Conservation (phyloP, 2,888 invertebrate species). For the Erpobdella octoculata region DNA sequence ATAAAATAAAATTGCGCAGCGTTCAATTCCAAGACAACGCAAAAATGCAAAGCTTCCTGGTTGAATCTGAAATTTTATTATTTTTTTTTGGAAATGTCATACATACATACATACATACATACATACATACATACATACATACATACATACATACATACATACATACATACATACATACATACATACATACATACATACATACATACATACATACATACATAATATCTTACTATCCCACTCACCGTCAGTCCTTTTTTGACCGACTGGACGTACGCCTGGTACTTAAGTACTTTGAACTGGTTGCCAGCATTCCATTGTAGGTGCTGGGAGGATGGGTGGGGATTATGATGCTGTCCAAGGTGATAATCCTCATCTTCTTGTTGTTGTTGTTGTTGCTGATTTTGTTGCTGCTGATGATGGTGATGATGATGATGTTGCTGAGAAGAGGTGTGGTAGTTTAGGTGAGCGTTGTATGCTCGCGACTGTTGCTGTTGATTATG, state of each 20-base stretch:
- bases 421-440: background rate
- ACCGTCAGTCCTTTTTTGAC: background rate
- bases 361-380: background rate
- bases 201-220: background rate
- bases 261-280: conserved; percentile 12
- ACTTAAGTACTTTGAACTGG: background rate
- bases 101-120: background rate
- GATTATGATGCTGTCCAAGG: background rate
- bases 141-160: background rate
- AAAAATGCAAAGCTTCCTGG: too few relatives aligned
- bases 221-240: too few relatives aligned
- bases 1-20: too few relatives aligned
- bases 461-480: background rate
- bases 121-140: background rate
- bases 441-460: background rate
- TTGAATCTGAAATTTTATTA: background rate
- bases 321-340: too few relatives aligned
- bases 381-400: conserved; percentile 14
- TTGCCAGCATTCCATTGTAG: background rate
- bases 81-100: background rate
- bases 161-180: background rate
- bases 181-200: background rate
- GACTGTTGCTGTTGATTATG: background rate
- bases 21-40: too few relatives aligned
- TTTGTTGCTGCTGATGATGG: background rate